phyloP scores from a whole-genome alignment of 2,113 vertebrate genomes.

The Suricata suricatta region DNA sequence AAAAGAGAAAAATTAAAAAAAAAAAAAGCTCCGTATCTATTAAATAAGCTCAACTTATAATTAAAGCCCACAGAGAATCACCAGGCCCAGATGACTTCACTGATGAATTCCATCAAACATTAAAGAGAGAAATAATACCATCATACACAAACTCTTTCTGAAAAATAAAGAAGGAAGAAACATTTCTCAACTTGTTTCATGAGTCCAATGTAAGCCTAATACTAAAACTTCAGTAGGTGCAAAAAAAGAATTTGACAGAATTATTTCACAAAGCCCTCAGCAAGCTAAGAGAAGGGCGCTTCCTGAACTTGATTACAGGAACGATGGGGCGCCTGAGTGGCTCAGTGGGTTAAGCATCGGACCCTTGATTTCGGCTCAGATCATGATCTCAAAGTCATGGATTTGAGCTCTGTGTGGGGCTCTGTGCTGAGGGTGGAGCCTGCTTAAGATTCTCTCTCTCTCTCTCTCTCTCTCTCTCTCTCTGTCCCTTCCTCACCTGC shows the following conservation, averaged over 20 bases:
- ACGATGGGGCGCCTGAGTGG: not conserved
- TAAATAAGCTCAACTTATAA: not conserved
- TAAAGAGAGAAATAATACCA: not conserved
- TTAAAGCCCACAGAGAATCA: slow-evolving; percentile 6
- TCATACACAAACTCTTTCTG: not conserved
- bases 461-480: no score
- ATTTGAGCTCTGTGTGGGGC: no score
- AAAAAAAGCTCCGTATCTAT: not conserved
- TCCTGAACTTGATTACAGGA: not conserved
- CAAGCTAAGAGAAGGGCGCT: not conserved
- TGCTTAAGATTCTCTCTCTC: no score
- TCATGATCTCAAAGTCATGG: no score
- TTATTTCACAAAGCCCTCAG: not conserved
- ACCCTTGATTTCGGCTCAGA: no score
- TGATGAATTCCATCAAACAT: not conserved
- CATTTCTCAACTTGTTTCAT: not conserved
- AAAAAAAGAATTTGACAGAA: not conserved
- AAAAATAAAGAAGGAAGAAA: not conserved
- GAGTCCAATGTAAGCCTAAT: not conserved
- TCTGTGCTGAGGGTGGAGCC: no score
- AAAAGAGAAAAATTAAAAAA: not conserved
- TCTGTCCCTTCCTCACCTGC: no score
- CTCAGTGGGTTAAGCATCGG: no score
- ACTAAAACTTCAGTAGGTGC: not conserved
- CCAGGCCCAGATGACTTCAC: not conserved